phyloP scores from a whole-genome alignment of 1,140 invertebrate genomes.

The Zaprionus inermis region DNA sequence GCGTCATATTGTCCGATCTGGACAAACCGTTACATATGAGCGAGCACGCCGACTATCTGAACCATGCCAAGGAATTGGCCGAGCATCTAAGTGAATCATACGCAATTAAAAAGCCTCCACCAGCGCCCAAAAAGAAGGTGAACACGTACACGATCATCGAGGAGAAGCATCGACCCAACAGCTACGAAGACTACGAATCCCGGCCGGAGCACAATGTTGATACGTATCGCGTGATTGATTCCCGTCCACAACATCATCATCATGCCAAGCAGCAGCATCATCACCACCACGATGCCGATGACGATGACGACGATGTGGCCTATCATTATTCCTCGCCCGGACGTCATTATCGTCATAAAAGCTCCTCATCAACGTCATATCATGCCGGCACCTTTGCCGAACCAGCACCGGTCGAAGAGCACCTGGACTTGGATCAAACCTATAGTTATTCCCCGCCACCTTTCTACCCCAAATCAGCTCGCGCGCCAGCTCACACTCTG shows the following conservation, averaged over 20 bases:
- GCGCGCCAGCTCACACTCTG: slow-evolving; percentile 54
- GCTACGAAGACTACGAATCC: slow-evolving; percentile 49
- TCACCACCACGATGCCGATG: slow-evolving; percentile 32
- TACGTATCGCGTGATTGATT: slow-evolving; percentile 64
- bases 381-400: slow-evolving; percentile 50
- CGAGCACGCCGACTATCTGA: slow-evolving; percentile 73
- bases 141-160: slow-evolving; percentile 77
- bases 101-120: slow-evolving; percentile 48
- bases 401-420: slow-evolving; percentile 69
- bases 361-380: slow-evolving; percentile 18
- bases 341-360: slow-evolving; percentile 28
- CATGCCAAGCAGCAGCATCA: slow-evolving; percentile 25
- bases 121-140: slow-evolving; percentile 66
- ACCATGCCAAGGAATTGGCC: slow-evolving; percentile 72
- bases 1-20: slow-evolving; percentile 69
- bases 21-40: slow-evolving; percentile 71
- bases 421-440: slow-evolving; percentile 48
- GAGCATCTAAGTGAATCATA: slow-evolving; percentile 62
- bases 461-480: slow-evolving; percentile 30
- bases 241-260: slow-evolving; percentile 41
- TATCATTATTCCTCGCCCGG: slow-evolving; percentile 51
- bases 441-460: slow-evolving; percentile 57
- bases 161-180: slow-evolving; percentile 51
- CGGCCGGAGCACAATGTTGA: slow-evolving; percentile 57
- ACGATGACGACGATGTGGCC: slow-evolving; percentile 47